A percentile compares a stretch with the other conserved stretches of the same genome.
Evolutionary conservation across 2,113 vertebrate species (phyloP).

Genomic region (Melanerpes formicivorus): DNA sequence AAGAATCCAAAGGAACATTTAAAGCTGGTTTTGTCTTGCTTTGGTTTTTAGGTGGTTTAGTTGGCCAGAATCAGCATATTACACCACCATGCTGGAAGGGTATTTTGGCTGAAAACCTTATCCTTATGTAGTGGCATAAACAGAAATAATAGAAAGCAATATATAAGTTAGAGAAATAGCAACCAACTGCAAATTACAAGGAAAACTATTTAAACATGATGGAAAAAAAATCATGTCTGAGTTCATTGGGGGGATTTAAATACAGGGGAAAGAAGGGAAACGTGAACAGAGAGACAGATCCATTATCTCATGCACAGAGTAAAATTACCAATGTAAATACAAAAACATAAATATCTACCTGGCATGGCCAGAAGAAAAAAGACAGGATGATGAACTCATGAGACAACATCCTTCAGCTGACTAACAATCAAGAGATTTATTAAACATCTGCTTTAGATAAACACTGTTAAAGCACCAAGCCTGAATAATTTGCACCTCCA

Average conservation of each 20-base stretch:
- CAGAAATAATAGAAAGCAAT: not conserved
- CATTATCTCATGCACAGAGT: not conserved
- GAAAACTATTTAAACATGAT: not conserved
- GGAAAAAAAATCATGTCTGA: not conserved
- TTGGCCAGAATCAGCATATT: not conserved
- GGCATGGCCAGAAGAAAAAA: not conserved
- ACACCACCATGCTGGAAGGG: not conserved
- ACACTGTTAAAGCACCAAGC: not conserved
- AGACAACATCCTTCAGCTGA: not conserved
- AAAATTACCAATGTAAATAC: not conserved
- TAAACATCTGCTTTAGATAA: slow-evolving; percentile 65
- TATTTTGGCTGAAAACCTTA: not conserved
- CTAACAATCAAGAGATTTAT: not conserved
- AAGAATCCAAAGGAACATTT: not conserved
- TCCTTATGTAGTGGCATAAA: not conserved
- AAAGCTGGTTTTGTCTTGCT: not conserved
- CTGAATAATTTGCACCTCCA: slow-evolving; percentile 45
- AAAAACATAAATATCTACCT: not conserved
- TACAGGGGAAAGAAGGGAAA: not conserved
- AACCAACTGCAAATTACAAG: not conserved
- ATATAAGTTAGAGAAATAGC: not conserved
- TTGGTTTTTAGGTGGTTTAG: not conserved
- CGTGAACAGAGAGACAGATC: not conserved
- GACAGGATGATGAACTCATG: not conserved
- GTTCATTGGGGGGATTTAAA: not conserved